Conservation (phyloP, 2,113 vertebrate species). For the Gobius niger region DNA sequence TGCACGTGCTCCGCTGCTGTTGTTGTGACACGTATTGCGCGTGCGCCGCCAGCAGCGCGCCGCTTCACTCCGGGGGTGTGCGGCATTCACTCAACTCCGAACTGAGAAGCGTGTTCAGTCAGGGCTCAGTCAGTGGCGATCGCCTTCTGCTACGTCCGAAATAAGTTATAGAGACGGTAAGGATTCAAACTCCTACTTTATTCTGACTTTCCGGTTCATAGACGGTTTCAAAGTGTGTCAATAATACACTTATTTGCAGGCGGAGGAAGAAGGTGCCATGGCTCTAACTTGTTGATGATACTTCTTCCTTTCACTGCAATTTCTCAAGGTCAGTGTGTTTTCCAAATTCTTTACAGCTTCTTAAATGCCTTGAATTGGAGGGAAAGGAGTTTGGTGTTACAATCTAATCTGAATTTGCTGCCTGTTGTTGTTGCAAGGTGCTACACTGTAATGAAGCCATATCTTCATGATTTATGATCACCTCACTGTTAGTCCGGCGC, state of each 20-base stretch:
- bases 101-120: neutral
- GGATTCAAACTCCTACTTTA: neutral
- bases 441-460: too few species aligned
- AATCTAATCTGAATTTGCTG: too few species aligned
- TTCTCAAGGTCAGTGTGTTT: constrained; percentile 45
- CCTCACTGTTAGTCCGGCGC: too few species aligned
- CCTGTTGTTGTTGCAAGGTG: too few species aligned
- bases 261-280: constrained; percentile 5
- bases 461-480: too few species aligned
- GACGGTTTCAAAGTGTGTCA: too few species aligned
- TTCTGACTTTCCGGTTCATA: neutral
- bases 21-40: constrained; percentile 19
- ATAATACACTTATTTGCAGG: neutral
- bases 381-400: too few species aligned
- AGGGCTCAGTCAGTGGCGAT: too few species aligned
- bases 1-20: neutral
- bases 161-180: neutral
- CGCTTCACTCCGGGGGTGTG: neutral
- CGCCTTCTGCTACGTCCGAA: neutral
- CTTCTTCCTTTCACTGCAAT: neutral
- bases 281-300: constrained; percentile 42
- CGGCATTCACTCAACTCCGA: neutral
- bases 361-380: neutral
- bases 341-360: neutral
- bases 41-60: constrained; percentile 7